Evolutionary conservation across 2,888 invertebrate species (phyloP).

Genomic region (Latrodectus elegans): DNA sequence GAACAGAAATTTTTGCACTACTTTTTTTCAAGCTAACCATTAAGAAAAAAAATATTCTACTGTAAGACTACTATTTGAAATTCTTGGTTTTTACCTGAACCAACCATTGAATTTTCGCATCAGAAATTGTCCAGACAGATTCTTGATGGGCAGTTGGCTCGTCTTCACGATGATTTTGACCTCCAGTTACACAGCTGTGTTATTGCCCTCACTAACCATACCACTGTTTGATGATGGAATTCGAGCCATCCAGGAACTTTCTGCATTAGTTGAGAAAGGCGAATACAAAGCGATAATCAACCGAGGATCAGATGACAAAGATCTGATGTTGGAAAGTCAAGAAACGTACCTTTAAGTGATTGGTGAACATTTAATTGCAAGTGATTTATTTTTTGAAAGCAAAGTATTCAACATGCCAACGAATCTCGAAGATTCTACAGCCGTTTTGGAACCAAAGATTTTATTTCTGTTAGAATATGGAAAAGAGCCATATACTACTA

Average conservation of each 20-base stretch:
- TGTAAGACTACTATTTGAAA: background rate
- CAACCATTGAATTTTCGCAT: background rate
- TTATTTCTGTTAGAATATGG: background rate
- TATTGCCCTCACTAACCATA: conserved; percentile 27
- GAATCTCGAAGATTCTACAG: background rate
- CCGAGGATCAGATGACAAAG: background rate
- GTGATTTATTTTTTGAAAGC: background rate
- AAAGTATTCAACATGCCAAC: background rate
- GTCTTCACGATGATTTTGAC: background rate
- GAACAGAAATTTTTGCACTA: background rate
- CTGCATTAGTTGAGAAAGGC: background rate
- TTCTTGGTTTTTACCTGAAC: conserved; percentile 1
- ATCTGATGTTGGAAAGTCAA: background rate
- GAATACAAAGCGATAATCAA: background rate
- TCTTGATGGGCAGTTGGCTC: conserved; percentile 13
- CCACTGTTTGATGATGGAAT: background rate
- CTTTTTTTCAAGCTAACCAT: background rate
- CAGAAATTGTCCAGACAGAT: background rate
- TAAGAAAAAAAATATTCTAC: background rate
- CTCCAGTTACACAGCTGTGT: conserved; percentile 2
- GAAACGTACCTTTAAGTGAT: background rate
- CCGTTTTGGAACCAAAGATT: background rate
- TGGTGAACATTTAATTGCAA: background rate
- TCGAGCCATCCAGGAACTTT: background rate
- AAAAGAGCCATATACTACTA: background rate